Evolutionary conservation across 35 echinoderm and acorn worm genomes (phyloP), one percentile per base, ranked within the genome.

Genomic region (Hemicentrotus pulcherrimus): DNA sequence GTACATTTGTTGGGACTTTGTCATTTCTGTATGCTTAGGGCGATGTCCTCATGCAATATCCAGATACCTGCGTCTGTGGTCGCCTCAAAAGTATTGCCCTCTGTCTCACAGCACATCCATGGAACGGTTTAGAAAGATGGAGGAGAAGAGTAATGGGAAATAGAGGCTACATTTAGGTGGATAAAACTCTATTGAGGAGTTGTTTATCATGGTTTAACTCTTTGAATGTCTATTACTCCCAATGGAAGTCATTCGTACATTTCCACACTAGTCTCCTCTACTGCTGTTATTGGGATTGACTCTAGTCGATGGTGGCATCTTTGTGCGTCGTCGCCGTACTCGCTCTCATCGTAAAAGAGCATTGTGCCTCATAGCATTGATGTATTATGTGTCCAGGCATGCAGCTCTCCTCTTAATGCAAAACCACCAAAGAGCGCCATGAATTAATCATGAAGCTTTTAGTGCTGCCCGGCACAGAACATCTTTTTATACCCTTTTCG

Each of bases 361-460:
- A 78, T n/a, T 28, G 65, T 28, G 28, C 65, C 65, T 78, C 22
- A 22, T 78, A 28, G 65, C 18, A 7, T 22, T n/a, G 65, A 78
- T 78, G 65, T 78, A n/a, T 78, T 78, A 28, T 78, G 65, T 78
- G 65, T 28, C 65, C 18, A 4, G 28, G 65, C 22, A 78, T 78
- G 8, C 19, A 78, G 3, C 65, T 78, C 65, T n/a, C 65, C 24
- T 22, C 65, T 24, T 71, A 71, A 71, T 71, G 24, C 61, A n/a
- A 78, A 28, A n/a, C 19, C 65, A 28, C 65, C 65, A 78, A n/a
- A 78, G 22, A 78, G 22, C 19, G 19, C 8, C 24, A 78, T 78
- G 65, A 78, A 78, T 78, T 78, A 78, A 78, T 22, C 65, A 78
- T 78, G 65, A 78, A 78, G 65, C 65, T 78, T 78, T 78, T 78